phyloP scores from a whole-genome alignment of 2,113 vertebrate species.

The Macheiramphus alcinus region DNA sequence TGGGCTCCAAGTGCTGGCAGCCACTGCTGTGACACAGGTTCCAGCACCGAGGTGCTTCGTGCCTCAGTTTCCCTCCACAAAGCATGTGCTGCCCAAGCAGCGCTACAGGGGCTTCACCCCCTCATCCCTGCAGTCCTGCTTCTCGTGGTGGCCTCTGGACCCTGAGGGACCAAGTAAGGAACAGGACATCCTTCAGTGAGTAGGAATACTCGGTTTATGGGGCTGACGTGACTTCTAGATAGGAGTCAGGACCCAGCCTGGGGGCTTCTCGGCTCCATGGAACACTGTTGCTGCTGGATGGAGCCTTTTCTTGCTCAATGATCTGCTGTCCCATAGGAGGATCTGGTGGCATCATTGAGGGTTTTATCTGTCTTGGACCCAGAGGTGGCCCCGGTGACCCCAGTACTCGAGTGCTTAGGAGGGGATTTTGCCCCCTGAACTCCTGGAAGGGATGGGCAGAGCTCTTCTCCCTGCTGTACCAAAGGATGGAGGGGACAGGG shows the following conservation, averaged over 20 bases:
- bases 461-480: background rate
- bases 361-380: background rate
- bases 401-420: background rate
- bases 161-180: background rate
- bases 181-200: background rate
- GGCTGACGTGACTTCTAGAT: background rate
- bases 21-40: background rate
- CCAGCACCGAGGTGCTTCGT: background rate
- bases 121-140: background rate
- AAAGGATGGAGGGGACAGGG: background rate
- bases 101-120: background rate
- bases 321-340: background rate
- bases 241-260: background rate
- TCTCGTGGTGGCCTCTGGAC: background rate
- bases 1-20: background rate
- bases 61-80: background rate
- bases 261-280: background rate
- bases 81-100: background rate
- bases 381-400: background rate
- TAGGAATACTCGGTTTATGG: background rate
- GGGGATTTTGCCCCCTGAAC: background rate
- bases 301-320: background rate
- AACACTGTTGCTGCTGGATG: background rate
- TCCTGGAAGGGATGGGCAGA: background rate
- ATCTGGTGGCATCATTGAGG: background rate